Percentiles rank a stretch among this genome's conserved stretches.
Conservation (phyloP, 2,888 invertebrate genomes). For the Antitype chi region DNA sequence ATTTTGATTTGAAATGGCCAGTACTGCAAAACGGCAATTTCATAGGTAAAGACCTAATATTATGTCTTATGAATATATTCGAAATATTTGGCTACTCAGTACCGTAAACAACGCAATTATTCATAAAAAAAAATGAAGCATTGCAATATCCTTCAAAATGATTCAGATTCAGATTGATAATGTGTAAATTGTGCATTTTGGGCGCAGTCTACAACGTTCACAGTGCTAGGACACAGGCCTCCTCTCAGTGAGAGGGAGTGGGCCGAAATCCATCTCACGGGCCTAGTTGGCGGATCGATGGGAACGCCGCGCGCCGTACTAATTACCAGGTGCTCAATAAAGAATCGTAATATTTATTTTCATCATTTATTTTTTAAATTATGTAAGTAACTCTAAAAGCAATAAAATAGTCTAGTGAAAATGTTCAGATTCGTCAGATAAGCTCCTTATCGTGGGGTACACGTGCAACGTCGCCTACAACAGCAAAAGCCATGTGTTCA, state of each 20-base stretch:
- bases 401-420: neutral
- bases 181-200: too few species aligned
- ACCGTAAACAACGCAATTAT: too few species aligned
- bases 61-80: too few species aligned
- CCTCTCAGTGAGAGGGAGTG: neutral
- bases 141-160: too few species aligned
- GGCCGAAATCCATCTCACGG: neutral
- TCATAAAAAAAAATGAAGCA: too few species aligned
- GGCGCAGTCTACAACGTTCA: neutral
- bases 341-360: neutral
- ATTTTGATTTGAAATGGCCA: too few species aligned
- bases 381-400: slow-evolving; percentile 9
- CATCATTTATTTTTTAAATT: neutral
- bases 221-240: neutral
- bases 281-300: neutral
- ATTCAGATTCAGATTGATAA: too few species aligned
- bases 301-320: too few species aligned
- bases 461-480: slow-evolving; percentile 80
- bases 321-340: neutral
- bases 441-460: slow-evolving; percentile 77
- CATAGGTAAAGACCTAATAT: too few species aligned
- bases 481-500: slow-evolving; percentile 76
- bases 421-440: slow-evolving; percentile 18
- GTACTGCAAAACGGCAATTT: too few species aligned
- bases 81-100: too few species aligned